Evolutionary conservation across 2,888 invertebrate species (phyloP).

Genomic region (Drosophila hawaiiensis): DNA sequence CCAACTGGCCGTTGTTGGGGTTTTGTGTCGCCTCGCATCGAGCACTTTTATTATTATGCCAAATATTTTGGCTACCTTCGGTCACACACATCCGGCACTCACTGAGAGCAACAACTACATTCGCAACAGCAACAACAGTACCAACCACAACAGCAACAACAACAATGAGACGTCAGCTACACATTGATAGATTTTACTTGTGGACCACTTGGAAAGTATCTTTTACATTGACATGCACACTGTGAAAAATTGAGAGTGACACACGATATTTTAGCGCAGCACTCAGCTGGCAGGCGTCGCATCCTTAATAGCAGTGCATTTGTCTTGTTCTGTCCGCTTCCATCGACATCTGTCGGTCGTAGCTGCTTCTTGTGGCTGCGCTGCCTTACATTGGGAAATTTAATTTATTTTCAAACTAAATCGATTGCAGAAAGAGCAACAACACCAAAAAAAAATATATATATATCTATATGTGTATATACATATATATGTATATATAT

Average conservation of each 20-base stretch:
- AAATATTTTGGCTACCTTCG: conserved; percentile 66
- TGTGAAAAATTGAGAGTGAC: conserved; percentile 72
- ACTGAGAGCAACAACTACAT: not conserved
- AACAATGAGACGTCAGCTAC: conserved; percentile 1
- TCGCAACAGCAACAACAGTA: not conserved
- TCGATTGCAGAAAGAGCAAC: conserved; percentile 53
- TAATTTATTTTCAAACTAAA: conserved; percentile 73
- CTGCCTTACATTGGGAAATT: conserved; percentile 47
- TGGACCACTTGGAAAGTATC: conserved; percentile 21
- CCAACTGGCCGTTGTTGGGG: conserved; percentile 15
- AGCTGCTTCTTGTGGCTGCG: conserved; percentile 14
- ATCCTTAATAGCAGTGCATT: conserved; percentile 60
- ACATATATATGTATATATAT: conserved; percentile 15
- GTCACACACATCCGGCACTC: conserved; percentile 11
- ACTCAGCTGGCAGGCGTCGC: conserved; percentile 18
- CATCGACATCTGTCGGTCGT: conserved; percentile 31
- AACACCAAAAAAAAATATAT: conserved; percentile 5
- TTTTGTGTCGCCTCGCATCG: conserved; percentile 31
- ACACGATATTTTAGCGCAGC: conserved; percentile 55
- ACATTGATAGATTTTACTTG: conserved; percentile 65
- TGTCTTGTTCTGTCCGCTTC: conserved; percentile 53
- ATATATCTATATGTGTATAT: conserved; percentile 20
- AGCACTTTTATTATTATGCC: conserved; percentile 72
- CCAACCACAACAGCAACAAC: not conserved
- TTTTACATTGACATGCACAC: conserved; percentile 63